Evolutionary conservation across 2,113 vertebrate genomes (phyloP).

Genomic region (Cryptoleucopteryx plumbea): DNA sequence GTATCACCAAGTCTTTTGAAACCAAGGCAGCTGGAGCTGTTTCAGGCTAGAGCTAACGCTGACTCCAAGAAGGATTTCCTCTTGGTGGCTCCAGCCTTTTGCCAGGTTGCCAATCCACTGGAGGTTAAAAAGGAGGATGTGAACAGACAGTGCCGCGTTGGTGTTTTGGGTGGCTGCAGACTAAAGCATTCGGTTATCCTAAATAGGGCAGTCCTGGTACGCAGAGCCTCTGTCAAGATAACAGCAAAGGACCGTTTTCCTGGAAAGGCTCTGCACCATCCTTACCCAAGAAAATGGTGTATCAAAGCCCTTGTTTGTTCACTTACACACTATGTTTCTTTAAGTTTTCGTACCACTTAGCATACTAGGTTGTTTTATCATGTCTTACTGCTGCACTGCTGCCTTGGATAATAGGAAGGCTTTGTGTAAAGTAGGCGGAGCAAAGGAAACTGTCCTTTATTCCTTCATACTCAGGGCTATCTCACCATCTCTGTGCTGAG

Average conservation of each 20-base stretch:
- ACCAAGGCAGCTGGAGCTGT: neutral
- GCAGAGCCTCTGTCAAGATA: neutral
- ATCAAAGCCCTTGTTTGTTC: neutral
- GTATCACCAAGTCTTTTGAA: neutral
- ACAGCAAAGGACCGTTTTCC: neutral
- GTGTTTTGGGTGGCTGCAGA: neutral
- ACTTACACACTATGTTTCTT: neutral
- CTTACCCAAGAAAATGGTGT: neutral
- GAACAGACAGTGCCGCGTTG: neutral
- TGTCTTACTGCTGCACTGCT: neutral
- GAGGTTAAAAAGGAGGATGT: neutral
- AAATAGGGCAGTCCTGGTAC: neutral
- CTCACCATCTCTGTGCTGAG: neutral
- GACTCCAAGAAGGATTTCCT: neutral
- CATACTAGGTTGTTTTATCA: neutral
- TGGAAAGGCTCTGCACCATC: neutral
- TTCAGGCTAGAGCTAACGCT: neutral
- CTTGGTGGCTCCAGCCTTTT: neutral
- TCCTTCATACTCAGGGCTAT: neutral
- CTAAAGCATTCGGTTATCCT: neutral
- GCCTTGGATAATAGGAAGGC: neutral
- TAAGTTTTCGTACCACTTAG: neutral
- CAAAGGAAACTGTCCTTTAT: neutral
- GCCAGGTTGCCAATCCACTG: neutral
- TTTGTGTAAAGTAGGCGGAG: neutral